A percentile compares a stretch with the other conserved stretches of the same genome.
phyloP scores from a whole-genome alignment of 2,888 invertebrate species.

The Ormia ochracea region DNA sequence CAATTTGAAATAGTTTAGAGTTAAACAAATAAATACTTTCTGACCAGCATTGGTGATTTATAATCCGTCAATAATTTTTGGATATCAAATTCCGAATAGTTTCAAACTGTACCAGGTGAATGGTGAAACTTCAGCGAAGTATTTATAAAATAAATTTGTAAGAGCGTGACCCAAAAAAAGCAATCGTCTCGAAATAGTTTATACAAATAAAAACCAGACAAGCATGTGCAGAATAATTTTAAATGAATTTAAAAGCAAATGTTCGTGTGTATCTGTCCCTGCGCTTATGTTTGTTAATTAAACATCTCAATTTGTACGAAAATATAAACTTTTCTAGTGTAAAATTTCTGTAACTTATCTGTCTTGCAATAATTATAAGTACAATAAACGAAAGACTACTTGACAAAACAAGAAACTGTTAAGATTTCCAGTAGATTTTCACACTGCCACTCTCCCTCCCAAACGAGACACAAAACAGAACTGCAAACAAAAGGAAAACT shows the following conservation, averaged over 20 bases:
- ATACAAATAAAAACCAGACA: no score
- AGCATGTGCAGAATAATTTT: background rate
- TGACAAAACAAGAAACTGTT: slow-evolving; percentile 22
- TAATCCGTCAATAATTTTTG: no score
- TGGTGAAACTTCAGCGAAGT: no score
- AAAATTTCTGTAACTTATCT: slow-evolving; percentile 47
- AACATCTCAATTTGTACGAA: background rate
- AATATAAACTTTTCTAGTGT: slow-evolving; percentile 7
- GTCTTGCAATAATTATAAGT: slow-evolving; percentile 37
- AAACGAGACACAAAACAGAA: background rate
- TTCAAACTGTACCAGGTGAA: no score
- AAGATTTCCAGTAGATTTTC: slow-evolving; percentile 24
- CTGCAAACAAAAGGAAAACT: slow-evolving; percentile 24
- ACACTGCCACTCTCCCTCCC: background rate
- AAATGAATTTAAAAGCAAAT: background rate
- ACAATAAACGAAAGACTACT: slow-evolving; percentile 7
- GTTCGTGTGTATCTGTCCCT: background rate
- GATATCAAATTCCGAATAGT: no score
- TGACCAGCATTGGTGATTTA: no score
- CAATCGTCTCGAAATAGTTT: no score
- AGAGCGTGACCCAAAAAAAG: no score
- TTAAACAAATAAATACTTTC: no score
- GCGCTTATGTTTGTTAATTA: slow-evolving; percentile 6
- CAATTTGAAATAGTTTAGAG: background rate
- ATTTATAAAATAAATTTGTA: no score